Evolutionary conservation across 2,797 vertebrate species (phyloP).

Genomic region (Falco columbarius): DNA sequence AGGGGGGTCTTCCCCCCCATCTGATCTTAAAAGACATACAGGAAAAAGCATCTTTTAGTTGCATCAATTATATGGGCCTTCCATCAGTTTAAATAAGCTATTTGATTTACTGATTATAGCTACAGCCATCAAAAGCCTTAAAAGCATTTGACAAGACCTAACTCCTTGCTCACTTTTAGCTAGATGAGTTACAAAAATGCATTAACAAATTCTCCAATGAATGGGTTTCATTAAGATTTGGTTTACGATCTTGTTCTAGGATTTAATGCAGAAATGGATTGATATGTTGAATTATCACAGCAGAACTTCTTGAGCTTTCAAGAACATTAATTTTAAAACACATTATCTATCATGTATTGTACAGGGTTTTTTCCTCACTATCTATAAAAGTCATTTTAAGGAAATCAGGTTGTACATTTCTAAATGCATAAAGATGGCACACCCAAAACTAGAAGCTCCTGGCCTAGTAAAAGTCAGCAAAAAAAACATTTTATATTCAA

Average conservation of each 20-base stretch:
- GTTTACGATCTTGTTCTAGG: slow-evolving; percentile 1
- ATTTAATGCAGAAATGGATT: slow-evolving; percentile 40
- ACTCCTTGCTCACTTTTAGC: neutral
- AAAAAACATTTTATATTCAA: neutral
- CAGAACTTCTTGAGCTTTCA: slow-evolving; percentile 14
- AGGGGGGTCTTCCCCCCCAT: fast-evolving
- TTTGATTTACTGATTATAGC: slow-evolving; percentile 18
- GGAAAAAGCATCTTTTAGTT: neutral
- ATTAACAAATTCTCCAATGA: slow-evolving; percentile 43
- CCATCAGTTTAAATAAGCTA: neutral
- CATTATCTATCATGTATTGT: neutral
- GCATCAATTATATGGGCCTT: neutral
- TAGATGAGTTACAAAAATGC: slow-evolving; percentile 5
- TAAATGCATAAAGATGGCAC: neutral
- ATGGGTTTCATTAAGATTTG: slow-evolving; percentile 26
- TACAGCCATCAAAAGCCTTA: neutral
- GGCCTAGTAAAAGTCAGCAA: neutral
- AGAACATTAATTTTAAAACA: slow-evolving; percentile 42
- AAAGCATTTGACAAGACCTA: slow-evolving; percentile 6
- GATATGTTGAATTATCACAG: neutral
- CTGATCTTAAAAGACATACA: neutral
- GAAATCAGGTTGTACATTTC: neutral
- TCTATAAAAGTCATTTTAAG: slow-evolving; percentile 10
- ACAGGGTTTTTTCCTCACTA: neutral
- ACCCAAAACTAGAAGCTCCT: neutral